These are phyloP conservation scores for Myotis daubentonii DNA, from an alignment of 2,797 vertebrate species.

Conservation along the genomic window DNA sequence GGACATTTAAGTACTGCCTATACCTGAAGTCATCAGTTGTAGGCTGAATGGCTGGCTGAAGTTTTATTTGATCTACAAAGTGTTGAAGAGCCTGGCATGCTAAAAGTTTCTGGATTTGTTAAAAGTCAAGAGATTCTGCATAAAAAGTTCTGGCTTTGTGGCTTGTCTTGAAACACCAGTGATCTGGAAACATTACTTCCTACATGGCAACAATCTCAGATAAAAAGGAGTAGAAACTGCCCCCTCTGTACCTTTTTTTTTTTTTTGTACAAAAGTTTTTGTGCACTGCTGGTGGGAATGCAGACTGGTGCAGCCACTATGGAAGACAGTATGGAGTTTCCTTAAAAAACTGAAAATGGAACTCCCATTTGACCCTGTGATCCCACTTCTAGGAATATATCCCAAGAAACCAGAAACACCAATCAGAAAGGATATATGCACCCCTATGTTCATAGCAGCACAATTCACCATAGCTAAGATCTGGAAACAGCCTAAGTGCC, in stretches of 20 bases:
- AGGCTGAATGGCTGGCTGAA: neutral
- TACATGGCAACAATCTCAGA: neutral
- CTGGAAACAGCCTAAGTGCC: too few relatives aligned
- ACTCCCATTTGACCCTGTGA: too few relatives aligned
- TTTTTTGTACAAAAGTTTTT: neutral
- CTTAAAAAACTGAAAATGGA: too few relatives aligned
- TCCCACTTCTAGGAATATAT: too few relatives aligned
- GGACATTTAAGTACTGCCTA: neutral
- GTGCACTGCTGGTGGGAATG: too few relatives aligned
- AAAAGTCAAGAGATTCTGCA: constrained; percentile 18
- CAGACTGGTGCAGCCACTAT: too few relatives aligned
- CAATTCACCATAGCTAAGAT: too few relatives aligned
- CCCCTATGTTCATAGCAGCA: too few relatives aligned
- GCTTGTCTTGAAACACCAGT: constrained; percentile 29
- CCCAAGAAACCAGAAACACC: too few relatives aligned
- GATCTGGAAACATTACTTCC: constrained; percentile 54
- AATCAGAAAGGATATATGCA: too few relatives aligned
- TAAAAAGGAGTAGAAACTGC: neutral
- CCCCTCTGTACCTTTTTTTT: neutral
- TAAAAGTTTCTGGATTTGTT: constrained; percentile 22
- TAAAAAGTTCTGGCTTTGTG: constrained; percentile 31
- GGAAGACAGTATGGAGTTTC: too few relatives aligned
- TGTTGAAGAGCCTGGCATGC: neutral
- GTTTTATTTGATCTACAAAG: constrained; percentile 16
- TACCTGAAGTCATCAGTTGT: neutral